Conservation (phyloP, 2,113 vertebrate genomes). For the Epinephelus lanceolatus region DNA sequence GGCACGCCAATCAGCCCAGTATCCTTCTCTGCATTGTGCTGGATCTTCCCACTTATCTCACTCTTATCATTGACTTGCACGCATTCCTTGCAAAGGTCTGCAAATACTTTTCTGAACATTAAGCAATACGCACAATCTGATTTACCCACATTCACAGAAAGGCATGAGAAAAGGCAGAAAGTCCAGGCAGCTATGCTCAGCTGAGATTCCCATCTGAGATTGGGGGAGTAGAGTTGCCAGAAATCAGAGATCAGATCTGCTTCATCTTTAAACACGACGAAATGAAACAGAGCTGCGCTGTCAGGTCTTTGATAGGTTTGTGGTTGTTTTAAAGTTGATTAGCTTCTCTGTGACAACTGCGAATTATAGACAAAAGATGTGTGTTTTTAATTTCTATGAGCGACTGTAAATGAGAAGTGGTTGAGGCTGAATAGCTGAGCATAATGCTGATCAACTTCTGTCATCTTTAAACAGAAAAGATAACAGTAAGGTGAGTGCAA, state of each 20-base stretch:
- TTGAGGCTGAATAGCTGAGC: not conserved
- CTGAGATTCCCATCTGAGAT: slow-evolving; percentile 28
- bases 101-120: slow-evolving; percentile 24
- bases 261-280: slow-evolving; percentile 4
- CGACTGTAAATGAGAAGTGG: not conserved
- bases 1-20: not conserved
- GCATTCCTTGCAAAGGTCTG: slow-evolving; percentile 26
- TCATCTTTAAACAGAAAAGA: not conserved
- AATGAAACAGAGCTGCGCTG: slow-evolving; percentile 21
- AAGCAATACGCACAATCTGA: slow-evolving; percentile 42
- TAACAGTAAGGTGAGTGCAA: not conserved
- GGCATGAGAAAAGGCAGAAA: slow-evolving; percentile 22
- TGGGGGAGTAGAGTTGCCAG: not conserved
- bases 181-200: slow-evolving; percentile 3
- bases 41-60: slow-evolving; percentile 11
- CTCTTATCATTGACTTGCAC: not conserved
- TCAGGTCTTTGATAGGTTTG: not conserved
- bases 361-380: not conserved
- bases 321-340: not conserved
- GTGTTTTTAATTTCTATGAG: not conserved
- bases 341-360: not conserved
- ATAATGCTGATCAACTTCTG: not conserved
- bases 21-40: fast-evolving
- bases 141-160: slow-evolving; percentile 41
- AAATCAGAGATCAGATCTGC: slow-evolving; percentile 34